Evolutionary conservation across 2,797 vertebrate genomes (phyloP).

Genomic region (Menidia menidia): DNA sequence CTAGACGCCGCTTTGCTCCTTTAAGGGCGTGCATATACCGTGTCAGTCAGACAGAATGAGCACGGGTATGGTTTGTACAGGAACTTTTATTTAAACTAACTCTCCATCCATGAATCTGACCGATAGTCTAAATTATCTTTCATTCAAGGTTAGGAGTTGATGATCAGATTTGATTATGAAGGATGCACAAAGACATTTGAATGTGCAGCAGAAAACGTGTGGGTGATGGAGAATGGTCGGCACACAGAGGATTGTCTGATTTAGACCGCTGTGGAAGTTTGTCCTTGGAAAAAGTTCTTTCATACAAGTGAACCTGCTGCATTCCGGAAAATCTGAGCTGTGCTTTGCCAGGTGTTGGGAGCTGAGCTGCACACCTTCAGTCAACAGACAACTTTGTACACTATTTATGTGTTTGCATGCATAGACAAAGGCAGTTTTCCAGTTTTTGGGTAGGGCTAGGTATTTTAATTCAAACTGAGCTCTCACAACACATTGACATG

Average conservation of each 20-base stretch:
- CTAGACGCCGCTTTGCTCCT: constrained; percentile 2
- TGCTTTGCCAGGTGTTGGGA: constrained; percentile 6
- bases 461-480: not conserved
- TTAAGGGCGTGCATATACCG: not conserved
- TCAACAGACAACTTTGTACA: constrained; percentile 1
- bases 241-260: not conserved
- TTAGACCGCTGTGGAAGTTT: not conserved
- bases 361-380: constrained; percentile 3
- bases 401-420: not conserved
- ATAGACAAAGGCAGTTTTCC: not conserved
- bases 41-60: constrained; percentile 25
- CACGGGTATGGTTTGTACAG: constrained; percentile 1
- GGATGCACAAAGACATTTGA: not conserved
- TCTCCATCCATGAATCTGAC: constrained; percentile 12
- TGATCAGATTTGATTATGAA: constrained; percentile 15
- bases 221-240: too few species aligned
- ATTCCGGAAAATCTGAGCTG: not conserved
- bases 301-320: not conserved
- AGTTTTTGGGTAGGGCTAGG: not conserved
- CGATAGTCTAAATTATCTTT: not conserved
- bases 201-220: too few species aligned
- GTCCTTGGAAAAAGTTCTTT: not conserved
- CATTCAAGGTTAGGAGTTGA: constrained; percentile 5
- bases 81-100: constrained; percentile 28
- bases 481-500: not conserved